Conservation (phyloP, 2,797 vertebrate genomes). For the Danio choprae region DNA sequence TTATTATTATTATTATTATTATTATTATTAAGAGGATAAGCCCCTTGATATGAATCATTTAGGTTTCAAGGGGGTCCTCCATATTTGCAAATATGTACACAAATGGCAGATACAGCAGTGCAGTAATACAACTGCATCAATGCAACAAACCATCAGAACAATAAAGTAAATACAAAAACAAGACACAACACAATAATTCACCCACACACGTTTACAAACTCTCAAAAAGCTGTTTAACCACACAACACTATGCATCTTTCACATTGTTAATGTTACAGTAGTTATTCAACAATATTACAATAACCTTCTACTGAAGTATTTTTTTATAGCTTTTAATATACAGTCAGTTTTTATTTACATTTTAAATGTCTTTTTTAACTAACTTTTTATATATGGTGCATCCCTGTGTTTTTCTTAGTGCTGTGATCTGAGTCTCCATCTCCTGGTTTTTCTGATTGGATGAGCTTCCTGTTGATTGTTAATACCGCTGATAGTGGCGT, state of each 20-base stretch:
- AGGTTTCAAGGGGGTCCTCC: not conserved
- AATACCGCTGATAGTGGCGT: constrained; percentile 12
- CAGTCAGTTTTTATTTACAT: not conserved
- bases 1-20: too few relatives aligned
- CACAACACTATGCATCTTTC: too few relatives aligned
- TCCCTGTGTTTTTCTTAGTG: not conserved
- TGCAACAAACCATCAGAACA: too few relatives aligned
- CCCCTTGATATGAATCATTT: too few relatives aligned
- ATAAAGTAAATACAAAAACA: too few relatives aligned
- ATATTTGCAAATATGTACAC: not conserved
- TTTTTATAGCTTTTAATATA: not conserved
- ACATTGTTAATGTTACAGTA: too few relatives aligned
- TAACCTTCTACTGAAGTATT: too few relatives aligned
- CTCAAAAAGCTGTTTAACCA: too few relatives aligned
- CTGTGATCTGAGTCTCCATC: constrained; percentile 14
- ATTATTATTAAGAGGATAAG: not conserved
- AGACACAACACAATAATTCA: too few relatives aligned
- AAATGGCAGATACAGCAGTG: not conserved
- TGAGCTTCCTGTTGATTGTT: constrained; percentile 31
- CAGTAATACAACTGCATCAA: not conserved
- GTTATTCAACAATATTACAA: too few relatives aligned
- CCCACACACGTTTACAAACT: too few relatives aligned
- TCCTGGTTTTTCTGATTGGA: constrained; percentile 29
- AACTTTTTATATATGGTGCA: not conserved
- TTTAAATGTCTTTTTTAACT: not conserved